Evolutionary conservation across 2,888 invertebrate species (phyloP), one percentile per base, ranked within the genome.

Genomic region (Chirona hameri): DNA sequence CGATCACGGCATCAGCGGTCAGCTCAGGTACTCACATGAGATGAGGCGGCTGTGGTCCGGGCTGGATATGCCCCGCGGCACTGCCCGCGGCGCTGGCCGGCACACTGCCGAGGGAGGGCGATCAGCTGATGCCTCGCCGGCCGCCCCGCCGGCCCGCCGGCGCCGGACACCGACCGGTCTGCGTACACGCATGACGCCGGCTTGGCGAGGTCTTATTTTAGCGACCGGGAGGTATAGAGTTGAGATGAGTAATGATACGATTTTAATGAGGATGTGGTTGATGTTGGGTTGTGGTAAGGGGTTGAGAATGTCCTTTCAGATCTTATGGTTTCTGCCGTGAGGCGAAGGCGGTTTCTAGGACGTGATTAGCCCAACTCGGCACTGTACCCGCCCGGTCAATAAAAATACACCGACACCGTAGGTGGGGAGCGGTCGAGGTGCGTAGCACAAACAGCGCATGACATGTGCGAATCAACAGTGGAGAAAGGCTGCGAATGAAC

Each of bases 161-260:
- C 27, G 72, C 52, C 52, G 52, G 15, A 52, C 52, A 52, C 52
- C 52, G 52, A 39, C 39, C 39, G 39, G 39, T 29, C 29, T 72
- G 72, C 72, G 72, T 72, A 27, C 72, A 72, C 72, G 72, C 72
- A 72, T 27, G 31, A 1, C 72, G 72, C 15, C 72, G 31, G 72
- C 72, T 31, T 72, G 31, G 31, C 29, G 15, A 31, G 15, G 31
- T 14, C 29, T 72, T 72, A 72, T 29, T 29, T 72, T 72, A 29
- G 72, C 72, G 72, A 18, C 12, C 69, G 29, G 14, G 24, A 9
- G 2, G 60, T 24, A 24, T 18, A 2, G 60, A 14, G 60, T 18
- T 12, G 52, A 52, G 52, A 52, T 52, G 52, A 52, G 52, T 1
- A 18, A 52, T 52, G 1, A 12, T 39, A 52, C 15, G 52, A 15